Percentiles rank a stretch among this genome's conserved stretches.
Conservation (phyloP, 2,113 vertebrate species). For the Channa maculata region DNA sequence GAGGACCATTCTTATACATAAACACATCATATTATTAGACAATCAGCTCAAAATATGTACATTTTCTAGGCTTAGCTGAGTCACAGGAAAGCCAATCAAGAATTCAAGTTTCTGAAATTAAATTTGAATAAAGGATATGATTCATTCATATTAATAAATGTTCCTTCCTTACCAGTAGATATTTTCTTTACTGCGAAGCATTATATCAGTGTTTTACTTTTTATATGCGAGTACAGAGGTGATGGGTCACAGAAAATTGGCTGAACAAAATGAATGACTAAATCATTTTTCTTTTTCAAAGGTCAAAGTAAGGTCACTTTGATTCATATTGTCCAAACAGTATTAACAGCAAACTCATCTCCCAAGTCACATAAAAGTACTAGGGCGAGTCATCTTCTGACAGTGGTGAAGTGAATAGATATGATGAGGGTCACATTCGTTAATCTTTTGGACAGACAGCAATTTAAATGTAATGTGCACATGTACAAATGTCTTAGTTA, state of each 20-base stretch:
- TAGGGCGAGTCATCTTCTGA: neutral
- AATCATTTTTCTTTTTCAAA: too few relatives aligned
- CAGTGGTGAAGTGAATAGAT: neutral
- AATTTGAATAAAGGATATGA: too few relatives aligned
- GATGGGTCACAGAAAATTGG: neutral
- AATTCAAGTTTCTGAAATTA: too few relatives aligned
- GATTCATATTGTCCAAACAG: neutral
- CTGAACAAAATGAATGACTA: neutral
- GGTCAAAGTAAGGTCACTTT: neutral
- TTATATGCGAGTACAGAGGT: neutral
- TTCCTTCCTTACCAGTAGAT: too few relatives aligned
- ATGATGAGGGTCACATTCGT: neutral
- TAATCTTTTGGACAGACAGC: neutral
- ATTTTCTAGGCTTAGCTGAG: too few relatives aligned
- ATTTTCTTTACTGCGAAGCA: too few relatives aligned
- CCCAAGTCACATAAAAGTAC: neutral
- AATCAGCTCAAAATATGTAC: too few relatives aligned
- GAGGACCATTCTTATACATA: conserved; percentile 27
- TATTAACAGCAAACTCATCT: neutral
- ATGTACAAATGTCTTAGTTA: too few relatives aligned
- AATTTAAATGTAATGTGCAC: too few relatives aligned
- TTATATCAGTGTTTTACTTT: neutral
- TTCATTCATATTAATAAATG: too few relatives aligned
- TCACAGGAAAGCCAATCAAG: too few relatives aligned
- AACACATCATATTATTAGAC: too few relatives aligned